Evolutionary conservation across 2,113 vertebrate species (phyloP), one percentile per base, ranked within the genome.

Genomic region (Phalacrocorax aristotelis): DNA sequence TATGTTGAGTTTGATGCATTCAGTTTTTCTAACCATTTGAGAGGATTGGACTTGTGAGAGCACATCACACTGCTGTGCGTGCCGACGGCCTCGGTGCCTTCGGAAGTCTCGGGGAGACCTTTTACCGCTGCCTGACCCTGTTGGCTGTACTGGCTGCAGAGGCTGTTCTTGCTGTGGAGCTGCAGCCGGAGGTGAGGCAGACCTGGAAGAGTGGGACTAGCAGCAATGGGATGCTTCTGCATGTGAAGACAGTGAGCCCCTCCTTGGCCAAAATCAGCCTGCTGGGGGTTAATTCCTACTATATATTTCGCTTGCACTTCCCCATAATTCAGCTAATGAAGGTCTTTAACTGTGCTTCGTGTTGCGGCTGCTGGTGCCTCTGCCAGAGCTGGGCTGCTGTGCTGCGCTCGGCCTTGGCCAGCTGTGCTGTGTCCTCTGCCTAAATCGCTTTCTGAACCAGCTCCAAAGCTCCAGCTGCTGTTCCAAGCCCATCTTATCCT

Each of bases 1-100:
- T 3, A 0, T 11, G 7, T 20, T 36, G 6, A 26, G 5, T n/a
- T 58, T 6, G 61, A 6, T 8, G 2, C 0, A 2, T 49, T 72
- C 6, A 2, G 46, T 9, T 89, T 85, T 87, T 11, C n/a, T 20
- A 30, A 90, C 70, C 22, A 1, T 34, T 16, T 48, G 69, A 4
- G 36, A 72, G 55, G 32, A 13, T 1, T 69, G 77, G 36, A 22
- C 21, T 65, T 14, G 0, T 22, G 17, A 61, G 10, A 48, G 16
- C 70, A 14, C 48, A 62, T 32, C 25, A 3, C 40, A 1, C 0
- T 51, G 44, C 71, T 15, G 40, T 30, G 46, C 13, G 77, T 64
- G 81, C n/a, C 7, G 0, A 13, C 30, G 36, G 5, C 68, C 27
- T 10, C 1, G 2, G 6, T 48, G 48, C 25, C 38, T 55, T 38